Evolutionary conservation across 2,797 vertebrate species (phyloP).

Genomic region (Ptychadena robeensis): DNA sequence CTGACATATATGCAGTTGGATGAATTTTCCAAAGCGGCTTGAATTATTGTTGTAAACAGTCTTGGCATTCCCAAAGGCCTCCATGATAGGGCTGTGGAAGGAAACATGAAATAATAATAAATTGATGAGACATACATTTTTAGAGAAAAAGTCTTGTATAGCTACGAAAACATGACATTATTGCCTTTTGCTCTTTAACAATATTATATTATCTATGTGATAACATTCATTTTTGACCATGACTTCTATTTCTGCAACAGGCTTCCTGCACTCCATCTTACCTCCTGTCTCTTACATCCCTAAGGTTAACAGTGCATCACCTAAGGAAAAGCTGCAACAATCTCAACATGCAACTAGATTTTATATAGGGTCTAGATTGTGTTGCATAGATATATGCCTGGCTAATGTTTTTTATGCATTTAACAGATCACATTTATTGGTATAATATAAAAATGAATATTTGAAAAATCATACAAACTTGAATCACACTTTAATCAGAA

Average conservation of each 20-base stretch:
- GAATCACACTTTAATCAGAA: no score
- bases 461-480: no score
- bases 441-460: no score
- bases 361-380: not conserved
- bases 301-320: constrained; percentile 5
- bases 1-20: constrained; percentile 92
- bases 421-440: no score
- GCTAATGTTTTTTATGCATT: no score
- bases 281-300: not conserved
- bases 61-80: constrained; percentile 95
- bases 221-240: not conserved
- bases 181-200: not conserved
- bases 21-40: constrained; percentile 96
- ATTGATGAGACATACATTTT: not conserved
- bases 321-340: not conserved
- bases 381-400: no score
- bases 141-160: not conserved
- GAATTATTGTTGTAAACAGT: constrained; percentile 99
- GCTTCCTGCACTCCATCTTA: constrained; percentile 22
- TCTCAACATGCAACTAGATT: not conserved
- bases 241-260: not conserved
- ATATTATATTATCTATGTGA: constrained; percentile 6
- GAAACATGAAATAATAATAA: constrained; percentile 19
- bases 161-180: no score
- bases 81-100: constrained; percentile 91